Conservation (phyloP, 2,797 vertebrate genomes). For the Phataginus tricuspis region DNA sequence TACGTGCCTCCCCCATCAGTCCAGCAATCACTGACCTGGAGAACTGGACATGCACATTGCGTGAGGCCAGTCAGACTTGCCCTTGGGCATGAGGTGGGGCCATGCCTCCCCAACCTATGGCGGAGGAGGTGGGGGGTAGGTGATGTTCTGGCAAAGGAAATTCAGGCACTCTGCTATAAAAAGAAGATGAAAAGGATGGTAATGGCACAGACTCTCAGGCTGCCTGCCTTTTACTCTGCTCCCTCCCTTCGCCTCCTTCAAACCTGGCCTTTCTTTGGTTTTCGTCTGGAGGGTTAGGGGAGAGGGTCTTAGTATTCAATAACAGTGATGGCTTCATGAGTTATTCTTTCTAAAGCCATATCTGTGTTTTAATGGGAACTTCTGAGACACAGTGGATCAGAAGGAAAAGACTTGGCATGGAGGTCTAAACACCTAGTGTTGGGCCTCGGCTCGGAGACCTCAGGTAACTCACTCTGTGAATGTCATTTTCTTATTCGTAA, state of each 20-base stretch:
- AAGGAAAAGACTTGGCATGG: neutral
- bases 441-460: neutral
- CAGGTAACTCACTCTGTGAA: neutral
- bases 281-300: neutral
- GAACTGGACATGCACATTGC: neutral
- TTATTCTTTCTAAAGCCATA: neutral
- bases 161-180: neutral
- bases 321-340: neutral
- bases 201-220: neutral
- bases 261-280: neutral
- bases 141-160: neutral
- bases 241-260: neutral
- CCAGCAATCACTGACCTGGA: neutral
- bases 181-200: neutral
- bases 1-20: neutral
- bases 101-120: too few relatives aligned
- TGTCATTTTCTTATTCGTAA: neutral
- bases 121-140: rapidly evolving
- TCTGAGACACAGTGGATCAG: neutral
- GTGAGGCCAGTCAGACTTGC: neutral
- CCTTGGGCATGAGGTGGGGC: neutral
- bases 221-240: neutral
- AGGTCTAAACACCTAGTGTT: neutral
- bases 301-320: neutral
- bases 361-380: neutral